phyloP scores from a whole-genome alignment of 2,888 invertebrate species.

The Drosophila demipolita region DNA sequence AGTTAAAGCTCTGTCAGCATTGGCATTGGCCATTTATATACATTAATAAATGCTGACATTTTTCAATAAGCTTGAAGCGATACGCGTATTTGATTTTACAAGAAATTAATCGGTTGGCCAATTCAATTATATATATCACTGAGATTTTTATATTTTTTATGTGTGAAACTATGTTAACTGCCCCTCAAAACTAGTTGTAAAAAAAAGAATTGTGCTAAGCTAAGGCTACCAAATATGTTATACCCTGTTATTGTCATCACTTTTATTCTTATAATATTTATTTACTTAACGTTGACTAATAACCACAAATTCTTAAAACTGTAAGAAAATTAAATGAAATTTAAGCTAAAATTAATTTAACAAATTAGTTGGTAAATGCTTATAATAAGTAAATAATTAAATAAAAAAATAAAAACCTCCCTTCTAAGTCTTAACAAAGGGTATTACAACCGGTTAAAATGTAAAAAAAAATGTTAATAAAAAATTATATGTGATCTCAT shows the following conservation, averaged over 20 bases:
- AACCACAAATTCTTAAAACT: not conserved
- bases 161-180: too few relatives aligned
- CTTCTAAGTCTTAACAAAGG: not conserved
- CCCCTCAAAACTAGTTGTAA: not conserved
- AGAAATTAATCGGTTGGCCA: slow-evolving; percentile 9
- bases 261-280: not conserved
- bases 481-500: slow-evolving; percentile 16
- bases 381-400: not conserved
- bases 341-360: not conserved
- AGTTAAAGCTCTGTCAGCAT: slow-evolving; percentile 8
- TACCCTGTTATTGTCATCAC: not conserved
- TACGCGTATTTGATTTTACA: slow-evolving; percentile 23
- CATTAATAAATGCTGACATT: not conserved
- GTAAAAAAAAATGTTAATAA: slow-evolving; percentile 40
- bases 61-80: slow-evolving; percentile 2
- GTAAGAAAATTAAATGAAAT: not conserved
- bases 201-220: not conserved
- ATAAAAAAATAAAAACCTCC: not conserved
- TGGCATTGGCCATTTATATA: slow-evolving; percentile 3
- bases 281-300: not conserved
- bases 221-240: not conserved
- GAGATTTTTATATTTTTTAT: not conserved
- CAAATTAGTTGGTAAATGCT: not conserved
- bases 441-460: slow-evolving; percentile 62
- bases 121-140: slow-evolving; percentile 5